phyloP scores from a whole-genome alignment of 2,113 vertebrate species.

The Toxotes chatareus region DNA sequence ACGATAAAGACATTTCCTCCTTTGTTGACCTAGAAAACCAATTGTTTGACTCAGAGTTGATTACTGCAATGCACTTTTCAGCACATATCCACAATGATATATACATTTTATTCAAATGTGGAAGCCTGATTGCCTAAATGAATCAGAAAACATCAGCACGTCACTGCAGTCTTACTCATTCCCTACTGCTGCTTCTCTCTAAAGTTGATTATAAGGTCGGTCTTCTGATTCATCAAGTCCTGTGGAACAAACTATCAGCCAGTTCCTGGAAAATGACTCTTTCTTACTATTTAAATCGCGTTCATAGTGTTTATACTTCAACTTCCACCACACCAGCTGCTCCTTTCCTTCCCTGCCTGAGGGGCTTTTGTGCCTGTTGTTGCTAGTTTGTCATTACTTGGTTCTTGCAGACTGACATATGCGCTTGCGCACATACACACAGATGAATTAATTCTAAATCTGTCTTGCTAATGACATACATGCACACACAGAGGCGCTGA shows the following conservation, averaged over 20 bases:
- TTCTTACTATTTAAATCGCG: constrained; percentile 53
- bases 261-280: constrained; percentile 32
- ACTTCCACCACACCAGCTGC: constrained; percentile 62
- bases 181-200: constrained; percentile 4
- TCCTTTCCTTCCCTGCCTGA: constrained; percentile 44
- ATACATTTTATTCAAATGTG: constrained; percentile 13
- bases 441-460: constrained; percentile 41
- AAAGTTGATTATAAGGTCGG: constrained; percentile 31
- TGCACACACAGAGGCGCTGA: constrained; percentile 4
- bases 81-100: constrained; percentile 30
- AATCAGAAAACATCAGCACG: constrained; percentile 42
- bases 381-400: constrained; percentile 57
- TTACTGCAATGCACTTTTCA: constrained; percentile 47
- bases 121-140: constrained; percentile 22
- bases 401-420: constrained; percentile 57
- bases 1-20: constrained; percentile 40
- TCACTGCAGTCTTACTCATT: constrained; percentile 35
- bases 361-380: constrained; percentile 50
- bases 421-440: not conserved
- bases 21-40: constrained; percentile 65
- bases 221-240: constrained; percentile 40
- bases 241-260: constrained; percentile 30
- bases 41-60: constrained; percentile 57
- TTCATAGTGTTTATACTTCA: constrained; percentile 47
- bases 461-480: constrained; percentile 41